Conservation (phyloP, 2,888 invertebrate genomes). For the Aromia moschata region DNA sequence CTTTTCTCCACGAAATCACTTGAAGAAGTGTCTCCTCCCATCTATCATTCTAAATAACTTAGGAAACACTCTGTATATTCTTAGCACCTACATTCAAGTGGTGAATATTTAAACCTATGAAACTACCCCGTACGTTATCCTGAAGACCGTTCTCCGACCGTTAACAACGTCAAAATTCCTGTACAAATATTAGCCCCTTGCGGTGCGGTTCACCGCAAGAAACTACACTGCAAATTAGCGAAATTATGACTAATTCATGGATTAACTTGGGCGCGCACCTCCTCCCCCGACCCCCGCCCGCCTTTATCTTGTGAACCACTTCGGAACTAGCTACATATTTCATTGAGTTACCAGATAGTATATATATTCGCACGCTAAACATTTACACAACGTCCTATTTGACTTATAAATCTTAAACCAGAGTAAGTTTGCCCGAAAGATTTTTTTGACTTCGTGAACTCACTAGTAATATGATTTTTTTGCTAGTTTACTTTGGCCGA, state of each 20-base stretch:
- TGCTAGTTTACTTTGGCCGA: no score
- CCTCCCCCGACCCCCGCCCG: not conserved
- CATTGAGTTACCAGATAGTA: conserved; percentile 7
- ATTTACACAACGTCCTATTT: conserved; percentile 13
- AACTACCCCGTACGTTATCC: not conserved
- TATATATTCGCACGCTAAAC: conserved; percentile 17
- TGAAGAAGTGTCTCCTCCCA: no score
- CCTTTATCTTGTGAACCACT: conserved; percentile 13
- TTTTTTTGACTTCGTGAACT: no score
- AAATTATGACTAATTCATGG: conserved; percentile 22
- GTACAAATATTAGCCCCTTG: conserved; percentile 1
- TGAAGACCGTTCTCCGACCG: not conserved
- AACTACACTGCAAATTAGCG: conserved; percentile 13
- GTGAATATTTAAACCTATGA: no score
- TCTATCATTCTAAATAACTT: no score
- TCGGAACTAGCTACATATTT: conserved; percentile 18
- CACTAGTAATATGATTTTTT: no score
- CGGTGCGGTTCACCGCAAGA: not conserved
- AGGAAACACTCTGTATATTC: no score
- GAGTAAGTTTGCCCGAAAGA: not conserved
- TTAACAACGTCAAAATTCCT: not conserved
- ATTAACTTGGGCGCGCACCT: not conserved
- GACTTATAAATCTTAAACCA: conserved; percentile 9
- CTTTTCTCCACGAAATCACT: no score
- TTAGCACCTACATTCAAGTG: no score